These are phyloP conservation scores for Ichneumon xanthorius DNA, from an alignment of 2,888 invertebrate species.

Conservation along the genomic window DNA sequence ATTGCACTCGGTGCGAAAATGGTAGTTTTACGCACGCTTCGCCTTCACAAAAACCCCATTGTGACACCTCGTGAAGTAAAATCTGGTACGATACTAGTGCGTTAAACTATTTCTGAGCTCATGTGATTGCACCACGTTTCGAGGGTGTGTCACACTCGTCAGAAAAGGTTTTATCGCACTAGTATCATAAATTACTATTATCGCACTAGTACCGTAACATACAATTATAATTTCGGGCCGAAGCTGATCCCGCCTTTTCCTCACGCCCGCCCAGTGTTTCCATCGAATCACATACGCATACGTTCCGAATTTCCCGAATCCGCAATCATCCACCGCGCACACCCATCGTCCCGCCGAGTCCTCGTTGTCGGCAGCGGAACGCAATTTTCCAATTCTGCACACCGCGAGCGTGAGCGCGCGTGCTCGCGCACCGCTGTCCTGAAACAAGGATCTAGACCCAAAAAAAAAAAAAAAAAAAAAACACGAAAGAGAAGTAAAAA, in stretches of 20 bases:
- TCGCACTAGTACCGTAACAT: too few species aligned
- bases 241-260: not conserved
- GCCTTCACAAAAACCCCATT: too few species aligned
- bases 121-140: too few species aligned
- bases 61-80: too few species aligned
- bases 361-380: conserved; percentile 34
- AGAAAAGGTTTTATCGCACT: too few species aligned
- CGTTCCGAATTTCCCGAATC: conserved; percentile 38
- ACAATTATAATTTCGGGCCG: too few species aligned
- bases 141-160: too few species aligned
- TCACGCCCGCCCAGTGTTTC: not conserved
- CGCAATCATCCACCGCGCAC: conserved; percentile 28
- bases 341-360: not conserved
- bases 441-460: conserved; percentile 18
- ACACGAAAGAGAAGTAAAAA: not conserved
- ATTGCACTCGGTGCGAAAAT: too few species aligned
- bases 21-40: too few species aligned
- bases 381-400: conserved; percentile 53
- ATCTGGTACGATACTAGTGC: too few species aligned
- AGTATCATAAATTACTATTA: too few species aligned
- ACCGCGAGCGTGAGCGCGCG: conserved; percentile 21
- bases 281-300: not conserved
- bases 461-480: not conserved
- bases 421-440: conserved; percentile 1
- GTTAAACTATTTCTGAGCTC: too few species aligned